These are phyloP conservation scores for Mythimna vitellina DNA, from an alignment of 2,888 invertebrate species.

Conservation along the genomic window DNA sequence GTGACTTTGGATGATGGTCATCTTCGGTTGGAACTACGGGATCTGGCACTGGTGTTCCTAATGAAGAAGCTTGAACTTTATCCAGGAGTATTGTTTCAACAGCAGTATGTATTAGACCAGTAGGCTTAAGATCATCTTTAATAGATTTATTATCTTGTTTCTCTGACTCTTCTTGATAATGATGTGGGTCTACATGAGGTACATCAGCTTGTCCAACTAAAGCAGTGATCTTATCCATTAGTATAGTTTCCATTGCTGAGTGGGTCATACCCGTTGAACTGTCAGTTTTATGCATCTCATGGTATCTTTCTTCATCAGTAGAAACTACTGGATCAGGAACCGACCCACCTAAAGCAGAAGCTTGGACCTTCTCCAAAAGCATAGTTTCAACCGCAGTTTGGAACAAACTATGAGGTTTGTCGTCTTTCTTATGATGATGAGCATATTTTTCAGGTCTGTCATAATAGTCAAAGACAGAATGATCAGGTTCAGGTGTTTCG, in stretches of 20 bases:
- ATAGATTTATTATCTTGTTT: constrained; percentile 20
- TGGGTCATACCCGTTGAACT: constrained; percentile 78
- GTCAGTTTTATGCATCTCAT: constrained; percentile 38
- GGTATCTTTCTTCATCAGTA: constrained; percentile 26
- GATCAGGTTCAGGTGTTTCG: constrained; percentile 69
- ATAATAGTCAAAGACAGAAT: constrained; percentile 61
- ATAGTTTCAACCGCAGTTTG: constrained; percentile 67
- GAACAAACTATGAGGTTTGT: constrained; percentile 61
- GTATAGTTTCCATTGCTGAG: constrained; percentile 87
- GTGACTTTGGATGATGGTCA: neutral
- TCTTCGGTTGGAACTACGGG: constrained; percentile 30
- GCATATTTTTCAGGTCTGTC: constrained; percentile 48
- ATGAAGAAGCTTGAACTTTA: constrained; percentile 39
- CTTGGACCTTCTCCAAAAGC: constrained; percentile 61
- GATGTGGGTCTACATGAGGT: constrained; percentile 37
- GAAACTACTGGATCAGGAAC: constrained; percentile 47
- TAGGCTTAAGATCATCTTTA: constrained; percentile 54
- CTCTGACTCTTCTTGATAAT: constrained; percentile 23
- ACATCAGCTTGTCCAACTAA: constrained; percentile 47
- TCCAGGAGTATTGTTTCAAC: constrained; percentile 54
- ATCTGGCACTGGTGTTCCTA: constrained; percentile 29
- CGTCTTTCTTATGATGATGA: constrained; percentile 41
- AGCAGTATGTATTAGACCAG: constrained; percentile 63
- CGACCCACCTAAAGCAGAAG: constrained; percentile 46
- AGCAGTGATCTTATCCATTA: constrained; percentile 85